Base-by-base conservation (phyloP, 2,113 vertebrate genomes). In the Dasyprocta punctata region DNA sequence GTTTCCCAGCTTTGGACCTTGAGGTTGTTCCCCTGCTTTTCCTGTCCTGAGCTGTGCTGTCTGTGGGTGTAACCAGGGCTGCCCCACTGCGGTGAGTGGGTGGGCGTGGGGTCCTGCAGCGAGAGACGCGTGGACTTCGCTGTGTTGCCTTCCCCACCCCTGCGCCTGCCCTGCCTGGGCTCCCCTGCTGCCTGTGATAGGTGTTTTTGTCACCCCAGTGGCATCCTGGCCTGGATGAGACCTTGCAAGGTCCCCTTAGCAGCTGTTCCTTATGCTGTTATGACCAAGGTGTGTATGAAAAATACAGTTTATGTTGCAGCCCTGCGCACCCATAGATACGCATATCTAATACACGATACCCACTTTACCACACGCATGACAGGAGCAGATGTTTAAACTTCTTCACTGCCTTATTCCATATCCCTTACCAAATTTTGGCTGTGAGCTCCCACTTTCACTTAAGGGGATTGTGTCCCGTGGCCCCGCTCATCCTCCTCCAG, bases 91-190 rank as follows among this genome's bases (percentile, higher is more conserved):
- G n/a, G 54, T 9, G 36, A n/a, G 20, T 54, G 44, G 65, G 2
- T 14, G 41, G 5, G 6, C 5, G 2, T 33, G 4, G 20, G 75
- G 26, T 71, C 61, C 54, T 56, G 6, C 30, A 33, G 73, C 30
- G 17, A 67, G 69, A 41, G 2, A 14, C 10, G 81, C 33, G 61
- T 7, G 11, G 58, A 60, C n/a, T 0, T 1, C 5, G 30, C 78
- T 19, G 8, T 5, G 6, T 9, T 4, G 44, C 81, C 28, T 90
- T 86, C 89, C 19, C 58, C 24, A 8, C 33, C 36, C n/a, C 11
- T 4, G 7, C 28, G 2, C 0, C 17, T 26, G 11, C 11, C 24
- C 17, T 3, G 4, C 28, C 0, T 19, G 12, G 71, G 12, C 38
- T 41, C 26, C 24, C 5, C 49, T 56, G 49, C 41, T 30, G 16